A percentile compares a stretch with the other conserved stretches of the same genome.
Conservation (phyloP, 2,888 invertebrate species). For the Lysandra coridon region DNA sequence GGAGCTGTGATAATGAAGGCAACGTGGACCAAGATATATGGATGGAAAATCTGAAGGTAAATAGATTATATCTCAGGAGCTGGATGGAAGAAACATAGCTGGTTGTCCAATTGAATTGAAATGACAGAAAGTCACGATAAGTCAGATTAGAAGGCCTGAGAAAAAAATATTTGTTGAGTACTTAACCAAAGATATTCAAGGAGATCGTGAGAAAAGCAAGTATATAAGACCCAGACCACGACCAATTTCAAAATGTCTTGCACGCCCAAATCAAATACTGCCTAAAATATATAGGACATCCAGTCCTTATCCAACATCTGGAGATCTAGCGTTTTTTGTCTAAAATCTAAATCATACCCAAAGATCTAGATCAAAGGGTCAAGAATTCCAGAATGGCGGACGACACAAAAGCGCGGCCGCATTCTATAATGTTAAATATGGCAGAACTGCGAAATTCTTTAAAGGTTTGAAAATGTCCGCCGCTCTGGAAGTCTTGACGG, state of each 20-base stretch:
- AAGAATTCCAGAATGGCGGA: constrained; percentile 50
- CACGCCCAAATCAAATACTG: too few species aligned
- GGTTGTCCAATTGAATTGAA: background rate
- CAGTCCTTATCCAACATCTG: too few species aligned
- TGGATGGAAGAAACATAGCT: background rate
- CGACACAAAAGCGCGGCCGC: constrained; percentile 73
- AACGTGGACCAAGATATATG: background rate
- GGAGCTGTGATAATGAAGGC: constrained; percentile 55
- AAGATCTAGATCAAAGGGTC: background rate
- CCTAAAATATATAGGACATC: too few species aligned
- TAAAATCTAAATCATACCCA: background rate
- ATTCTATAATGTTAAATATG: constrained; percentile 70
- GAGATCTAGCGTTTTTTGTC: background rate
- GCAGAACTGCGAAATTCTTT: constrained; percentile 71
- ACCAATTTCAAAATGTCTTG: too few species aligned
- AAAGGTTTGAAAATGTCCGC: constrained; percentile 72
- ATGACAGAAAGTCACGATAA: too few species aligned
- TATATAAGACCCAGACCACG: too few species aligned
- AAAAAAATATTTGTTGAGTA: too few species aligned
- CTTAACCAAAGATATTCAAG: too few species aligned
- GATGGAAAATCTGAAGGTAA: background rate
- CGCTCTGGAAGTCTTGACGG: background rate
- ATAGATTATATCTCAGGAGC: background rate
- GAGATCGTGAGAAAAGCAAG: too few species aligned
- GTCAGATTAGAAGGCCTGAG: too few species aligned